Percentiles rank a stretch among this genome's conserved stretches.
These are phyloP conservation scores for Myopa tessellatipennis DNA, from an alignment of 2,888 invertebrate species.

Conservation along the genomic window DNA sequence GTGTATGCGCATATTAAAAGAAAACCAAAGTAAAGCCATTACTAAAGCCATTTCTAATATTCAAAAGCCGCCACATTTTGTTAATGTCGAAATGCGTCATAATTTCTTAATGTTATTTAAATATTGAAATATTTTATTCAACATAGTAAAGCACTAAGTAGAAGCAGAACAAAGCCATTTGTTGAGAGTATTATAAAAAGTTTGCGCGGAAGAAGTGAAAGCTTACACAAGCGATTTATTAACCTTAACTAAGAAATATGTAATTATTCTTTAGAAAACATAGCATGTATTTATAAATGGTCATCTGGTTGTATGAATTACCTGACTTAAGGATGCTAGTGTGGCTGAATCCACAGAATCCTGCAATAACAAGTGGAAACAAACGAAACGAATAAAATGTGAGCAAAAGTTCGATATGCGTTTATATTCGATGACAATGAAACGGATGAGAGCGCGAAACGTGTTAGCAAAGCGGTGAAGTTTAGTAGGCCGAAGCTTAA, in stretches of 20 bases:
- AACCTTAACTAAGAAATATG: not conserved
- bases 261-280: not conserved
- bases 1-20: no score
- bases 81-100: no score
- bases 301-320: slow-evolving; percentile 54
- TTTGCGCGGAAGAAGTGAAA: not conserved
- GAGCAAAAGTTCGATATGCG: slow-evolving; percentile 23
- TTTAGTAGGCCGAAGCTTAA: slow-evolving; percentile 29
- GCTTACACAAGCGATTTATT: not conserved
- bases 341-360: slow-evolving; percentile 69
- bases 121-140: no score
- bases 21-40: no score
- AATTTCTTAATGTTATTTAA: no score
- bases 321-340: slow-evolving; percentile 70
- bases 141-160: not conserved
- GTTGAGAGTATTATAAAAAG: not conserved
- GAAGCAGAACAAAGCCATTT: not conserved
- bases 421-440: slow-evolving; percentile 22
- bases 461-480: slow-evolving; percentile 32
- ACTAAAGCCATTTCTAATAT: no score
- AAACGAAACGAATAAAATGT: slow-evolving; percentile 57
- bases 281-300: not conserved
- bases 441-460: slow-evolving; percentile 12
- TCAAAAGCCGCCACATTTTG: no score
- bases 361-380: slow-evolving; percentile 64